phyloP scores from a whole-genome alignment of 2,797 vertebrate species.

The Acrocephalus scirpaceus region DNA sequence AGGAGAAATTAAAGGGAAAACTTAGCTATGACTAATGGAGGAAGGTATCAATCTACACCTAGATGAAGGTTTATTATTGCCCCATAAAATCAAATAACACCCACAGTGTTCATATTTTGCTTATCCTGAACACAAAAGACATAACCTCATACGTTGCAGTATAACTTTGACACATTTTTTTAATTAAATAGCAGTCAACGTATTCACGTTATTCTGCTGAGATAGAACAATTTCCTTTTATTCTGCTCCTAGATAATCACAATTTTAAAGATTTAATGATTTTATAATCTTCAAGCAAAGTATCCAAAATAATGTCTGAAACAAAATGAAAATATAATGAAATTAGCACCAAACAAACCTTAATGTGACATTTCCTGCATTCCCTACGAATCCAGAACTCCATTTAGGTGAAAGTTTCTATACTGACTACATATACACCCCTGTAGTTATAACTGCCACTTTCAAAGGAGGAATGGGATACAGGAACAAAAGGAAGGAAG shows the following conservation, averaged over 20 bases:
- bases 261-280: conserved; percentile 22
- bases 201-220: neutral
- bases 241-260: neutral
- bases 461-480: neutral
- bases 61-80: neutral
- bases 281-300: neutral
- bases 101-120: neutral
- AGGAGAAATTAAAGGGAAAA: neutral
- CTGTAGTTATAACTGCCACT: neutral
- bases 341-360: neutral
- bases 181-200: neutral
- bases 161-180: neutral
- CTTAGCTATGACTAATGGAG: neutral
- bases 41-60: neutral
- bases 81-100: neutral
- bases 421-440: neutral
- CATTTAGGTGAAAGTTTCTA: neutral
- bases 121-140: neutral
- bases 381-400: neutral
- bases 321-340: neutral
- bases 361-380: neutral
- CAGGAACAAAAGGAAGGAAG: neutral
- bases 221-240: neutral
- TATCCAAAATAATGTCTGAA: neutral
- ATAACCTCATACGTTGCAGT: neutral